Conservation (phyloP, 2,113 vertebrate genomes). For the Stercorarius parasiticus region DNA sequence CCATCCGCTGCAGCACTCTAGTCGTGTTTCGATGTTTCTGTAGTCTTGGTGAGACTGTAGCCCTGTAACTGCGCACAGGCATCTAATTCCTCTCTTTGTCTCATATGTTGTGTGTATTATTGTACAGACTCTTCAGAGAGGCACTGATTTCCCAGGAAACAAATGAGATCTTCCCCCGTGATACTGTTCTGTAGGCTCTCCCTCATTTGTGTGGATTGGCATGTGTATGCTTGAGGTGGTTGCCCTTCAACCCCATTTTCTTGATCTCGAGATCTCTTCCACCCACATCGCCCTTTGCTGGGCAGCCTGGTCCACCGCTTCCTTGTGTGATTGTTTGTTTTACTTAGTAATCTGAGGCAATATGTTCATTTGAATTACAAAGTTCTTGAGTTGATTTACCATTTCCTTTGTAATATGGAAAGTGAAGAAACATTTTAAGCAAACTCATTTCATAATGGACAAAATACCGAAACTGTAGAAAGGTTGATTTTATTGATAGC, state of each 20-base stretch:
- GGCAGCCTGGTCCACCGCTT: background rate
- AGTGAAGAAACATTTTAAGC: background rate
- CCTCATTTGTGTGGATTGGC: background rate
- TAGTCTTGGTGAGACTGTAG: background rate
- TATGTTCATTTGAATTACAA: background rate
- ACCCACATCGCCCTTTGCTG: background rate
- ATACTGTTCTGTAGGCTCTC: background rate
- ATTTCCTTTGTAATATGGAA: background rate
- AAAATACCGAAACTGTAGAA: background rate
- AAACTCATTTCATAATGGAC: background rate
- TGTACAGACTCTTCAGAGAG: background rate
- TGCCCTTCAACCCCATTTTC: background rate
- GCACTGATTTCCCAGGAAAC: background rate
- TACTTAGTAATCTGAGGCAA: background rate
- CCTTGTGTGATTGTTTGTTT: background rate
- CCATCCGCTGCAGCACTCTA: background rate
- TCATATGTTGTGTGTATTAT: background rate
- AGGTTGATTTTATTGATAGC: background rate
- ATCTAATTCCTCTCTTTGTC: background rate
- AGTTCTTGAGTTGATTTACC: background rate
- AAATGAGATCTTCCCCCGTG: background rate
- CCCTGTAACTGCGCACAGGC: background rate
- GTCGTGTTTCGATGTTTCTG: accelerated
- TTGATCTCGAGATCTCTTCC: background rate
- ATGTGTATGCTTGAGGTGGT: background rate